Evolutionary conservation across 2,888 invertebrate species (phyloP), one percentile per base, ranked within the genome.

Genomic region (Synergus itoensis): DNA sequence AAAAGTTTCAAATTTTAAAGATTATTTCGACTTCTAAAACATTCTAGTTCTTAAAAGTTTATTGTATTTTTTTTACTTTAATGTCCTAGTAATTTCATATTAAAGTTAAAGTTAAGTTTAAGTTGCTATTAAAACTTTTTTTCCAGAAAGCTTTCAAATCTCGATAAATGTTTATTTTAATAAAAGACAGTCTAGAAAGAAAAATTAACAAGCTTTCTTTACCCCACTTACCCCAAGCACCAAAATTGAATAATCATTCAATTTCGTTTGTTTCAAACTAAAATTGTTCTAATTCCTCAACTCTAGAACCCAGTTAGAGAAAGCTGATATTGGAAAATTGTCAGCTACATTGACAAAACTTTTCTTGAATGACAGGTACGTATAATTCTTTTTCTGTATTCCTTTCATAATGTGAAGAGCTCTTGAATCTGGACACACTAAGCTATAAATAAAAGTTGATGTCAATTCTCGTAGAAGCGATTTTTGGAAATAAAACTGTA

Each of bases 311-410:
- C 28, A 48, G 8, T 48, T 69, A 11, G 12, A 45, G 5, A 67
- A 69, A 69, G n/a, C 28, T 48, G 69, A 36, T 69, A 69, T 69
- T 69, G 69, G 48, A 69, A 69, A 69, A 69, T 36, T 67, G 67
- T 67, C 67, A 69, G 21, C 28, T 48, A 14, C 36, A 77, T 57
- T 57, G 21, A 41, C 28, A 53, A 69, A 77, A 60, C 69, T n/a
- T 73, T 43, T 16, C 11, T 28, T n/a, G 36, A 48, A 60, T 76
- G 62, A 43, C 41, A 48, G 21, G 14, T 76, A 48, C 14, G 14
- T 76, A 16, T 28, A 76, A 76, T 60, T 76, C 43, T 14, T 76
- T 62, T 62, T 21, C 53, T 60, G 18, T 43, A 16, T 45, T 43
- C 67, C 45, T n/a, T 41, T 67, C 18, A 67, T 45, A 43, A 67